Base-by-base conservation (phyloP, 1,140 invertebrate species). In the Polypedilum vanderplanki region DNA sequence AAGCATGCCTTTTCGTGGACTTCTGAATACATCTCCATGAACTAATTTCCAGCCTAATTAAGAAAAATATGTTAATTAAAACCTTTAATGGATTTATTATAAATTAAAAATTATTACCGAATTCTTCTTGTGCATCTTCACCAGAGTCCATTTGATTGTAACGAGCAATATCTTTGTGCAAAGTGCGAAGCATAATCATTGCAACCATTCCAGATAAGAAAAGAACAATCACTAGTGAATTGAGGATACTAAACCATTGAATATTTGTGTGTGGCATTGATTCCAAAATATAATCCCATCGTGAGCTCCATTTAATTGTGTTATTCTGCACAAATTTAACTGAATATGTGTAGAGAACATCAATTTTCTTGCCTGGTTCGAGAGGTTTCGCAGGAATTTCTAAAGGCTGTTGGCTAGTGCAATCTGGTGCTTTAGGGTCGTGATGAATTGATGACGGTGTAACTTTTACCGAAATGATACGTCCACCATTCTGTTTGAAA, bases 241-340 rank as follows among this genome's bases (percentile, higher is more conserved):
- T 96, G 15, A 96, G 83, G 78, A 96, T 96, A 74, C 93, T 97
- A 80, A 99, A 99, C 97, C 97, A 99, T 83, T 99, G 97, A 79
- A 99, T 99, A 84, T 99, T 98, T 0, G 96, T 96, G 80, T 98
- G 95, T 0, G 95, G 96, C 91, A 98, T 97, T 1, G 96, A 98
- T 83, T 98, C 95, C 73, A 99, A 85, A 77, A 99, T 98, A 81
- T 99, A 99, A 86, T 99, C 98, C 98, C 98, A 99, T 79, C 98
- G 88, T 0, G 96, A 98, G 0, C 96, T 98, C 98, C 98, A 99
- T 85, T 98, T 98, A 2, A 97, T 92, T 1, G 88, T 87, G 79
- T 94, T 90, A 80, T 97, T 91, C 82, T 87, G 86, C 41, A 87
- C 84, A 84, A 95, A 99, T 57, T 83, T 88, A 0, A 98, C 89